phyloP scores from a whole-genome alignment of 2,888 invertebrate genomes.

The Orthosia gothica region DNA sequence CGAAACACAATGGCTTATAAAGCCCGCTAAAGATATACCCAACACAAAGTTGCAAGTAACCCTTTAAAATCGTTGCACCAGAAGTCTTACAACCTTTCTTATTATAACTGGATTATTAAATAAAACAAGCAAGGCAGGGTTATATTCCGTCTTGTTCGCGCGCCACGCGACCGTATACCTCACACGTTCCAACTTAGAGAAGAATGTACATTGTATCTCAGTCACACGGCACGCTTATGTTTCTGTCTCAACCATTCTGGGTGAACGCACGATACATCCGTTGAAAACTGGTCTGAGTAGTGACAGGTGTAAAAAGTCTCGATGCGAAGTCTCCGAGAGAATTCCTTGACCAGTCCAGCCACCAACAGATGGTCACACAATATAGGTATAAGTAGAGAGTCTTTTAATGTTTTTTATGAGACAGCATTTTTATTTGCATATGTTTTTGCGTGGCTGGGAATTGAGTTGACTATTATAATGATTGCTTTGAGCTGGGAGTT shows the following conservation, averaged over 20 bases:
- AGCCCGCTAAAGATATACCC: slow-evolving; percentile 45
- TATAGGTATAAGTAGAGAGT: slow-evolving; percentile 30
- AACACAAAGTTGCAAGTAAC: slow-evolving; percentile 63
- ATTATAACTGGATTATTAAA: slow-evolving; percentile 85
- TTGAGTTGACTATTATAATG: slow-evolving; percentile 1
- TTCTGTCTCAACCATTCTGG: slow-evolving; percentile 74
- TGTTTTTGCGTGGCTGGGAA: slow-evolving; percentile 23
- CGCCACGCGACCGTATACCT: slow-evolving; percentile 83
- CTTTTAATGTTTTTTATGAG: slow-evolving; percentile 21
- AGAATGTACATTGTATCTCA: slow-evolving; percentile 50
- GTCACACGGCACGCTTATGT: slow-evolving; percentile 79
- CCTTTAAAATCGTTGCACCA: slow-evolving; percentile 67
- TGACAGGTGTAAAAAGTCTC: slow-evolving; percentile 87
- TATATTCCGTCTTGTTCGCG: slow-evolving; percentile 68
- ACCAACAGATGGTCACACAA: slow-evolving; percentile 67
- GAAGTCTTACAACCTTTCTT: slow-evolving; percentile 74
- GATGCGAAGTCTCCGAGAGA: slow-evolving; percentile 61
- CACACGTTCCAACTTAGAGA: slow-evolving; percentile 53
- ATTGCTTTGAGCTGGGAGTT: slow-evolving; percentile 3
- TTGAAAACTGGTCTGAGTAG: slow-evolving; percentile 80
- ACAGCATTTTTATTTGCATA: slow-evolving; percentile 38
- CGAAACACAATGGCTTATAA: slow-evolving; percentile 48
- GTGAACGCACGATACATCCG: slow-evolving; percentile 87
- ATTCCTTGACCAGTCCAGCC: slow-evolving; percentile 80
- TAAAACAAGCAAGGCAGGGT: slow-evolving; percentile 70